phyloP scores from a whole-genome alignment of 2,888 invertebrate species.

The Stenotaenia linearis region DNA sequence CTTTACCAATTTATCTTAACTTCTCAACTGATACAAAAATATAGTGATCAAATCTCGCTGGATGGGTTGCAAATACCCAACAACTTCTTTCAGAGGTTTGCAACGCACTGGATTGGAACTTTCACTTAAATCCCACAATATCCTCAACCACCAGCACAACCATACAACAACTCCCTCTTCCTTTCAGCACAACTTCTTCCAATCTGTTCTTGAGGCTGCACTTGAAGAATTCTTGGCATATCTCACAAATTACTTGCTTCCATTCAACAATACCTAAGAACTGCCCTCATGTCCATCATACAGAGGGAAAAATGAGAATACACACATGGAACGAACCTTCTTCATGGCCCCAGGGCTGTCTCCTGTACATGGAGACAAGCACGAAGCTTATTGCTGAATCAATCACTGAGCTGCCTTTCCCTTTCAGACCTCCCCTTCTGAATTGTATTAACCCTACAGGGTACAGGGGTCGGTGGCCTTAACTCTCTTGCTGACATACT shows the following conservation, averaged over 20 bases:
- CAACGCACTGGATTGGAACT: not conserved
- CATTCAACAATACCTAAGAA: constrained; percentile 9
- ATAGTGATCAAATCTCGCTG: not conserved
- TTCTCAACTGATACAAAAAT: not conserved
- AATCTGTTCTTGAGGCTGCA: not conserved
- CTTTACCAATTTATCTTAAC: not conserved
- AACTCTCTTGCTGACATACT: constrained; percentile 19
- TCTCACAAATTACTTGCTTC: constrained; percentile 1
- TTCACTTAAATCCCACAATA: not conserved
- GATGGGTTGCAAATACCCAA: not conserved
- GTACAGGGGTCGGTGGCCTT: constrained; percentile 1
- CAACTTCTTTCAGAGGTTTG: not conserved
- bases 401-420: constrained; percentile 4
- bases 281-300: not conserved
- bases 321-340: not conserved
- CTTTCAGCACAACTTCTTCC: not conserved
- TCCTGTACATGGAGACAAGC: not conserved
- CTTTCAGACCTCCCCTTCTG: not conserved
- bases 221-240: constrained; percentile 7
- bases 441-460: constrained; percentile 15
- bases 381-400: constrained; percentile 1
- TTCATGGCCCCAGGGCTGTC: not conserved
- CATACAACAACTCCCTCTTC: not conserved
- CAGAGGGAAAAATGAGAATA: constrained; percentile 11
- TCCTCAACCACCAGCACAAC: not conserved